These are phyloP conservation scores for Peromyscus leucopus DNA, from an alignment of 2,113 vertebrate genomes.

Conservation along the genomic window DNA sequence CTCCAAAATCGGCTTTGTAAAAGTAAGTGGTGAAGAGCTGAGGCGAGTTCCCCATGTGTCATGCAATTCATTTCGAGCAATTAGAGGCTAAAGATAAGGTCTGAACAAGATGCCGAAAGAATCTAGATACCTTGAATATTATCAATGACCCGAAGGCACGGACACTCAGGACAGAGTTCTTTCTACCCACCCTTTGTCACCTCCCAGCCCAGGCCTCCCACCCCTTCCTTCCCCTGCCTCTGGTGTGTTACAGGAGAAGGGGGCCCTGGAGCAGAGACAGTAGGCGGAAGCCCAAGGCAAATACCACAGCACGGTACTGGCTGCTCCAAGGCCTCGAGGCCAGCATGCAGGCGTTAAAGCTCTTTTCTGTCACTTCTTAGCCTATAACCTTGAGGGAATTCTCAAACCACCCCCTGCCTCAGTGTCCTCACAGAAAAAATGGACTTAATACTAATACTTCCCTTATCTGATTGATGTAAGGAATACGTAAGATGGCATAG, in stretches of 20 bases:
- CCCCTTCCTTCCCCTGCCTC: neutral
- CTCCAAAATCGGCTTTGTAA: neutral
- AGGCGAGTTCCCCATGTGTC: neutral
- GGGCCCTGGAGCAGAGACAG: neutral
- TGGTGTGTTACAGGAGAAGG: neutral
- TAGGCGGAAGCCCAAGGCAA: neutral
- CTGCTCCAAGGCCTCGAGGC: neutral
- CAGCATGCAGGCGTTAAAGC: neutral
- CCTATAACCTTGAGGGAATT: neutral
- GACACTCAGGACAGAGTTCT: neutral
- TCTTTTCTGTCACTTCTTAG: neutral
- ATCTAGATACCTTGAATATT: neutral
- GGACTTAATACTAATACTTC: neutral
- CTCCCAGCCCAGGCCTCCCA: neutral
- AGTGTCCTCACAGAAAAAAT: neutral
- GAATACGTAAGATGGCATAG: neutral
- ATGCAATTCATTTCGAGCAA: neutral
- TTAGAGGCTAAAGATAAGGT: neutral
- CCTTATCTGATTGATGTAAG: neutral
- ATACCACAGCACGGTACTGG: neutral
- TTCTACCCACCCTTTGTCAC: neutral
- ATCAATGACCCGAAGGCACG: neutral
- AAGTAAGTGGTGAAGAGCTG: neutral
- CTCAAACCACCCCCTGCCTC: neutral
- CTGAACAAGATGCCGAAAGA: neutral